Conservation (phyloP, 2,888 invertebrate genomes). For the Cheilosia pagana region DNA sequence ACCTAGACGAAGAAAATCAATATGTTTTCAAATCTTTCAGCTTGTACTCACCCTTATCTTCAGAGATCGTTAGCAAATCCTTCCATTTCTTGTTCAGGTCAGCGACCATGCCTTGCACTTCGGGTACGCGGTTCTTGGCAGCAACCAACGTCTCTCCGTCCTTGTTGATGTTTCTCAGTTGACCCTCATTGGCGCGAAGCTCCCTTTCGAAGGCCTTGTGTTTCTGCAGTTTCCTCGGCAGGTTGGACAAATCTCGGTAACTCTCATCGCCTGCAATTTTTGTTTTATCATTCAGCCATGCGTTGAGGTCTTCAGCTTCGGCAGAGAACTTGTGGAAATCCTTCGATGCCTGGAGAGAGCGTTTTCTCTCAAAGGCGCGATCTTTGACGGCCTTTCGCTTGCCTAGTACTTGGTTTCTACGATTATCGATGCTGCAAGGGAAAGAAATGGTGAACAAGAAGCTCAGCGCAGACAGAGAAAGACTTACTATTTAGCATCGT, state of each 20-base stretch:
- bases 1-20: conserved; percentile 81
- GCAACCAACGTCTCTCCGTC: conserved; percentile 89
- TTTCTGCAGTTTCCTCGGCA: conserved; percentile 96
- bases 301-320: conserved; percentile 94
- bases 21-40: neutral
- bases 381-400: conserved; percentile 90
- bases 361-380: conserved; percentile 89
- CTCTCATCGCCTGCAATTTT: conserved; percentile 96
- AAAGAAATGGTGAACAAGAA: neutral
- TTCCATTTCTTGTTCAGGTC: conserved; percentile 92
- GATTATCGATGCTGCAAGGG: conserved; percentile 86
- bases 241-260: conserved; percentile 94
- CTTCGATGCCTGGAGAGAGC: conserved; percentile 91
- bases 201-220: conserved; percentile 99
- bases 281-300: conserved; percentile 96
- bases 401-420: conserved; percentile 89
- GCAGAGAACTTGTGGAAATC: conserved; percentile 96
- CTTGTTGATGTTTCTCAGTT: conserved; percentile 93
- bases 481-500: conserved; percentile 90
- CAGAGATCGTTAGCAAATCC: conserved; percentile 88
- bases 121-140: conserved; percentile 88
- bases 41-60: conserved; percentile 83
- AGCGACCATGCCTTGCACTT: conserved; percentile 88
- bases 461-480: neutral
- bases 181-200: conserved; percentile 96